phyloP scores from a whole-genome alignment of 2,797 vertebrate species.

The Enteromius argenteus region DNA sequence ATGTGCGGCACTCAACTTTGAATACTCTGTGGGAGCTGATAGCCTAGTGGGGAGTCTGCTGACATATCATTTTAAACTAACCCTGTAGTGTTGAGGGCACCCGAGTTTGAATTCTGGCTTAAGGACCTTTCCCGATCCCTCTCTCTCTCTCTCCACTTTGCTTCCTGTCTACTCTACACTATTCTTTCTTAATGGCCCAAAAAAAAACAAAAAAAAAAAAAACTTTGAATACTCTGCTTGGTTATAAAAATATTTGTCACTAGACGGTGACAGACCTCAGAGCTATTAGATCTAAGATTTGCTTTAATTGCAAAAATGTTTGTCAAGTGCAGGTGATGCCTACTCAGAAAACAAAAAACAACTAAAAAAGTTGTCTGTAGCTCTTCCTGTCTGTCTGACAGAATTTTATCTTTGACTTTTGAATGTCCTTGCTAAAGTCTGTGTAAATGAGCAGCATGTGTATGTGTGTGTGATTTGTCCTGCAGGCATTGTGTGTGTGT shows the following conservation, averaged over 20 bases:
- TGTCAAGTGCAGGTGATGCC: background rate
- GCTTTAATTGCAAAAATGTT: background rate
- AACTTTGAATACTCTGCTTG: no score
- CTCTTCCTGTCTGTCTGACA: background rate
- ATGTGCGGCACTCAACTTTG: background rate
- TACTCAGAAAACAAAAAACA: background rate
- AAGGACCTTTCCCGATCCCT: background rate
- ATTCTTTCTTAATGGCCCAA: no score
- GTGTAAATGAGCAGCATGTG: conserved; percentile 35
- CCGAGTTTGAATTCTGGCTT: background rate
- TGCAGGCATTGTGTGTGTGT: conserved; percentile 8
- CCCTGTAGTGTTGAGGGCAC: background rate
- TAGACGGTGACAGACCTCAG: background rate
- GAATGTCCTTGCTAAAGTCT: conserved; percentile 26
- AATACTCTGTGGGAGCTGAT: background rate
- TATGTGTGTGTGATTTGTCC: conserved; percentile 18
- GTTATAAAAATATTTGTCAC: background rate
- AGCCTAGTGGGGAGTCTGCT: background rate
- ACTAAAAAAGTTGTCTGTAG: no score
- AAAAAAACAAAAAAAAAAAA: no score
- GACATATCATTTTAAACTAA: background rate
- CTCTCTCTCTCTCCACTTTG: no score
- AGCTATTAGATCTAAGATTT: background rate
- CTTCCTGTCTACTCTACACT: no score
- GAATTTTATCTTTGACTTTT: conserved; percentile 36